phyloP scores from a whole-genome alignment of 2,113 vertebrate genomes.

The Dissostichus mawsoni region DNA sequence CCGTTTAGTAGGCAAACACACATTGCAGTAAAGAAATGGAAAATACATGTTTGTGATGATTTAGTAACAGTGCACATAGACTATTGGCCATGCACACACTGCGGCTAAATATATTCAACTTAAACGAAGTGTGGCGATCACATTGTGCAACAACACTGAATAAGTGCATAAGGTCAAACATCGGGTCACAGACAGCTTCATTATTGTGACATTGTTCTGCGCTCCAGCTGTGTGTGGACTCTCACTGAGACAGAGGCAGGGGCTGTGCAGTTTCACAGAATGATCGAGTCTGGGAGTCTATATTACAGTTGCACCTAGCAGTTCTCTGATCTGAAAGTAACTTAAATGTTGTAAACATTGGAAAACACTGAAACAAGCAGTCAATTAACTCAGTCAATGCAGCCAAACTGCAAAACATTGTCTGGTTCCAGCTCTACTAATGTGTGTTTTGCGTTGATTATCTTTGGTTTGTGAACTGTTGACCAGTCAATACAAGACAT shows the following conservation, averaged over 20 bases:
- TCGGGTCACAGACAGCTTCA: not conserved
- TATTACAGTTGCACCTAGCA: not conserved
- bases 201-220: slow-evolving; percentile 1
- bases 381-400: not conserved
- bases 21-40: not conserved
- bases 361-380: not conserved
- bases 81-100: not conserved
- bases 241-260: not conserved
- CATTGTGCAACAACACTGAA: not conserved
- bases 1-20: not conserved
- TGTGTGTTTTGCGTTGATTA: not conserved
- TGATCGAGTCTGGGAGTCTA: not conserved
- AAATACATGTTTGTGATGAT: not conserved
- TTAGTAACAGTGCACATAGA: not conserved
- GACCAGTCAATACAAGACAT: not conserved
- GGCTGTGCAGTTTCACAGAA: not conserved
- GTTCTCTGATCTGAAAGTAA: not conserved
- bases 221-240: slow-evolving; percentile 7
- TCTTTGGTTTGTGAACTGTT: not conserved
- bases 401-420: not conserved
- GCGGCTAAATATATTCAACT: not conserved
- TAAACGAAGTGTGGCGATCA: not conserved
- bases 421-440: not conserved
- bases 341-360: not conserved
- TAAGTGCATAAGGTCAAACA: not conserved